Base-by-base conservation (phyloP, 2,113 vertebrate species). In the Isurus oxyrinchus region DNA sequence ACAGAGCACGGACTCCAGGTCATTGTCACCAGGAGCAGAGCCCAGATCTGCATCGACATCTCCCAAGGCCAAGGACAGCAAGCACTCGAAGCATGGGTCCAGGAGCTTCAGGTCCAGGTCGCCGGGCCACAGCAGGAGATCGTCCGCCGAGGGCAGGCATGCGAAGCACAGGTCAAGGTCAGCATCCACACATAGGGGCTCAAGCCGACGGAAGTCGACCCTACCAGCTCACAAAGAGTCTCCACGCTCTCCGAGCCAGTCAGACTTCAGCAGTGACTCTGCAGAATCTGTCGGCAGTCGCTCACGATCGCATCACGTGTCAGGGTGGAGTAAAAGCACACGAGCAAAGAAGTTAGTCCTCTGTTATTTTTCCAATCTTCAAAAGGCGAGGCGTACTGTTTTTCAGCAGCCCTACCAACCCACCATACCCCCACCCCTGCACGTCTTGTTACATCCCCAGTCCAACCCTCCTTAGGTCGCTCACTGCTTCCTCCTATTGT, bases 181-280 rank as follows among this genome's bases (percentile, higher is more conserved):
- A 13, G 96, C 98, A 90, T 97, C 98, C 0, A 97, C 97, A 0
- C 97, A 98, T 88, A 98, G 98, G 55, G 98, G 97, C 96, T 98
- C 97, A 88, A 98, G 98, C 49, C 98, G 98, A 96, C 98, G 98
- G 97, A 98, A 98, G 84, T 97, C 97, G 3, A 97, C 97, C 87
- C 97, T 97, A 53, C 97, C 97, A 96, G 97, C 96, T 76, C 97
- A 98, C 93, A 97, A 97, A 96, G 97, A 66, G 6, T 97, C 98
- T 0, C 97, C 98, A 0, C 97, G 97, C 91, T 98, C 98, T 35
- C 98, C 98, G n/a, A 98, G 98, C 96, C 98, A 98, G 96, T 97
- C 97, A 1, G 97, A 97, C 97, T 98, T 96, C 97, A 99, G 99
- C 98, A 99, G 98, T 86, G 98, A 99, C 97, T 99, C 99, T 0